These are phyloP conservation scores for Crotalus tigris DNA, from an alignment of 2,113 vertebrate genomes.

Conservation along the genomic window DNA sequence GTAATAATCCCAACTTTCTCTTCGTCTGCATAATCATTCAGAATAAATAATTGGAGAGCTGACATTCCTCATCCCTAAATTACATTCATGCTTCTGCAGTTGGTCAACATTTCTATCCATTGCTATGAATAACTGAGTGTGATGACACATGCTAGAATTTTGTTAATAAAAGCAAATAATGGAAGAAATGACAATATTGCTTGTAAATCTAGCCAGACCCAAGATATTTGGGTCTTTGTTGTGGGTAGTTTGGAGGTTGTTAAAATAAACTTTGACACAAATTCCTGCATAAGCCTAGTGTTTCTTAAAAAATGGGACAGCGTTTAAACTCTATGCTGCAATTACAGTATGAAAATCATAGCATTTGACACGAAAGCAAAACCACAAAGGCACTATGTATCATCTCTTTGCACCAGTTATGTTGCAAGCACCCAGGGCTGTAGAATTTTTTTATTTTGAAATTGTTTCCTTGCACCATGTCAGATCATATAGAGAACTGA, in stretches of 20 bases:
- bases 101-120: conserved; percentile 67
- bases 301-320: background rate
- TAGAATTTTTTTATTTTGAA: background rate
- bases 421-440: background rate
- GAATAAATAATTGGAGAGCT: conserved; percentile 49
- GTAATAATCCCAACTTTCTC: conserved; percentile 33
- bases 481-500: background rate
- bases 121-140: conserved; percentile 71
- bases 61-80: conserved; percentile 23
- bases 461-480: background rate
- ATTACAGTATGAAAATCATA: background rate
- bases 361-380: background rate
- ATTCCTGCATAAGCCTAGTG: background rate
- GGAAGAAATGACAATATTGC: conserved; percentile 6
- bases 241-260: background rate
- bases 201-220: conserved; percentile 10
- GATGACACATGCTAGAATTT: conserved; percentile 58
- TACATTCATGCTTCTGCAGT: conserved; percentile 50
- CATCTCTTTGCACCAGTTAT: background rate
- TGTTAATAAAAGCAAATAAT: conserved; percentile 61
- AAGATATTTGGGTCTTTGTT: background rate
- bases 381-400: background rate
- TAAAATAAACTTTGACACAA: background rate
- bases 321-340: background rate
- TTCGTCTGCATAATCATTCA: conserved; percentile 41